Percentiles rank a stretch among this genome's conserved stretches.
phyloP scores from a whole-genome alignment of 2,113 vertebrate genomes.

The Pelvicachromis taeniatus region DNA sequence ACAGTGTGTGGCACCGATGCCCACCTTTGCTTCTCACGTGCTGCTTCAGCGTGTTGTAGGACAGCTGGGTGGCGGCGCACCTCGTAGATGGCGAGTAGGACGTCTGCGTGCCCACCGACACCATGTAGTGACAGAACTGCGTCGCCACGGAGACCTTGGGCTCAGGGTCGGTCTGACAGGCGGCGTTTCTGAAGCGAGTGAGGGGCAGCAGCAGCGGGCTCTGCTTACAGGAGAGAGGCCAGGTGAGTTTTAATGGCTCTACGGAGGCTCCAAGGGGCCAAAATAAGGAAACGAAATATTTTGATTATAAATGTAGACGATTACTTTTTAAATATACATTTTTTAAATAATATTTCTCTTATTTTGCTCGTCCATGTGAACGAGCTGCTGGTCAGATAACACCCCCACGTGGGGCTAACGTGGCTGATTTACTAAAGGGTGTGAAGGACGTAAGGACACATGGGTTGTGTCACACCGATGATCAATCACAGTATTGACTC shows the following conservation, averaged over 20 bases:
- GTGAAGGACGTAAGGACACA: neutral
- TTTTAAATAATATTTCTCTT: too few species aligned
- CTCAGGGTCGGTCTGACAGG: neutral
- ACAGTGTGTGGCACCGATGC: neutral
- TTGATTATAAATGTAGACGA: neutral
- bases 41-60: neutral
- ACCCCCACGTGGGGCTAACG: too few species aligned
- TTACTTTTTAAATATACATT: neutral
- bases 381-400: rapidly evolving
- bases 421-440: too few species aligned
- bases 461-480: neutral
- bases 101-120: neutral
- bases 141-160: neutral
- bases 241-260: neutral
- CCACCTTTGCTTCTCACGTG: neutral
- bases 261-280: neutral
- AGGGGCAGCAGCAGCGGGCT: neutral
- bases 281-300: neutral
- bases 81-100: neutral
- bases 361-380: rapidly evolving
- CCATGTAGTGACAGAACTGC: neutral
- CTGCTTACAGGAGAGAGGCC: neutral
- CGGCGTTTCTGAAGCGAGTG: neutral
- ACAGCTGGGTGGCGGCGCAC: neutral
- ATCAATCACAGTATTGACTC: neutral